Conservation (phyloP, 2,888 invertebrate genomes). For the Acleris sparsana region DNA sequence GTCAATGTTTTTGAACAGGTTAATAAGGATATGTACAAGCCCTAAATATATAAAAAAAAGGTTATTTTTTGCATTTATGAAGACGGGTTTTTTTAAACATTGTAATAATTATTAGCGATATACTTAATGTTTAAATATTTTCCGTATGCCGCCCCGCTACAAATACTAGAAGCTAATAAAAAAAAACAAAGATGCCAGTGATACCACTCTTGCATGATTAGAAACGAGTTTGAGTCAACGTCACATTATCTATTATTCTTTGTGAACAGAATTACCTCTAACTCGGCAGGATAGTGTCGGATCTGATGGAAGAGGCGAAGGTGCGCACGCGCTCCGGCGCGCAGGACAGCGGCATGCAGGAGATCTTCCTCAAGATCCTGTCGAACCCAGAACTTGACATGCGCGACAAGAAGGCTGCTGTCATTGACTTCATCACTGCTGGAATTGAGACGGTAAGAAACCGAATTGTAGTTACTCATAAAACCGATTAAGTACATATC, state of each 20-base stretch:
- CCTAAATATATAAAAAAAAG: too few species aligned
- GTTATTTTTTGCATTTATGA: too few species aligned
- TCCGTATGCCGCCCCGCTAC: too few species aligned
- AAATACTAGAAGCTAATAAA: too few species aligned
- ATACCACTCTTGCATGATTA: too few species aligned
- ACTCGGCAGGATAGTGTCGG: constrained; percentile 87
- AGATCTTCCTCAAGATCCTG: constrained; percentile 90
- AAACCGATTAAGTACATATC: neutral
- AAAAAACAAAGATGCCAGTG: too few species aligned
- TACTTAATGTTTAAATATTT: too few species aligned
- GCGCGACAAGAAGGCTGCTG: constrained; percentile 92
- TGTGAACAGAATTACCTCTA: constrained; percentile 15
- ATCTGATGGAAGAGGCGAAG: constrained; percentile 88
- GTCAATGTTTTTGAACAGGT: neutral
- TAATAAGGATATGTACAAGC: too few species aligned
- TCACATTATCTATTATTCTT: too few species aligned
- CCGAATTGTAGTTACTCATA: neutral
- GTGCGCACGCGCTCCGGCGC: constrained; percentile 82
- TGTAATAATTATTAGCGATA: too few species aligned
- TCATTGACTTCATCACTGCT: constrained; percentile 93
- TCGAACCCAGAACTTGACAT: constrained; percentile 88
- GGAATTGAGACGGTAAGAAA: constrained; percentile 91
- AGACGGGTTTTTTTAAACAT: too few species aligned
- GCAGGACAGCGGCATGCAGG: constrained; percentile 84
- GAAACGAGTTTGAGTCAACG: too few species aligned